Evolutionary conservation across 2,113 vertebrate genomes (phyloP).

Genomic region (Sinocyclocheilus grahami): DNA sequence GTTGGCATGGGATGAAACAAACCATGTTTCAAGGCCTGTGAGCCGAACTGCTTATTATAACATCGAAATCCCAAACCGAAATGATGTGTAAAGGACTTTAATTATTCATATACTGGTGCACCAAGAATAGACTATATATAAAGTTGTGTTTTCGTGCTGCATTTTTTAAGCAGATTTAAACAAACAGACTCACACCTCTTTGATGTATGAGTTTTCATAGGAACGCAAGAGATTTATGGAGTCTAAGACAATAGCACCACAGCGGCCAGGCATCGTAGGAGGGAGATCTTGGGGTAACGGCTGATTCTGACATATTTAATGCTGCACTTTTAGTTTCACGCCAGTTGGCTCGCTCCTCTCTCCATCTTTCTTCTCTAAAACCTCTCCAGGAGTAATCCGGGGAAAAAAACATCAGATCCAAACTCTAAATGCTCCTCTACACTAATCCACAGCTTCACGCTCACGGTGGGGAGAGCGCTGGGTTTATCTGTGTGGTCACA

Average conservation of each 20-base stretch:
- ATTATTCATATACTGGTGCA: conserved; percentile 15
- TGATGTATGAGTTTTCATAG: conserved; percentile 37
- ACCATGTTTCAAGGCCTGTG: conserved; percentile 15
- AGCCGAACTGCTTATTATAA: conserved; percentile 23
- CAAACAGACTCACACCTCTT: conserved; percentile 6
- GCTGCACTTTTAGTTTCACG: conserved; percentile 45
- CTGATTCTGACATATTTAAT: conserved; percentile 61
- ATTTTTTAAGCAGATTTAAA: not conserved
- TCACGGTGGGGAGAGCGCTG: conserved; percentile 43
- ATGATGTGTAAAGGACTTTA: conserved; percentile 37
- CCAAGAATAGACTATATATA: not conserved
- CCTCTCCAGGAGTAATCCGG: conserved; percentile 49
- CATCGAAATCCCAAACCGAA: conserved; percentile 15
- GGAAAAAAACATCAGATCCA: conserved; percentile 32
- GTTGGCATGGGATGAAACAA: conserved; percentile 37
- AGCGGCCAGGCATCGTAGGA: conserved; percentile 38
- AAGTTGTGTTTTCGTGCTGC: not conserved
- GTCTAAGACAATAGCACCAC: conserved; percentile 48
- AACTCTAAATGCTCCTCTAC: conserved; percentile 9
- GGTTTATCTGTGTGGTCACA: conserved; percentile 38
- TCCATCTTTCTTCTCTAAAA: conserved; percentile 22
- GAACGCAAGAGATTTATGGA: conserved; percentile 36
- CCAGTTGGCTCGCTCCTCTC: conserved; percentile 52
- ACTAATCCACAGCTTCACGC: conserved; percentile 56
- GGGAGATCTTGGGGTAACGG: conserved; percentile 43